Percentiles rank a stretch among this genome's conserved stretches.
Conservation (phyloP, 2,888 invertebrate species). For the Gryllus longicercus region DNA sequence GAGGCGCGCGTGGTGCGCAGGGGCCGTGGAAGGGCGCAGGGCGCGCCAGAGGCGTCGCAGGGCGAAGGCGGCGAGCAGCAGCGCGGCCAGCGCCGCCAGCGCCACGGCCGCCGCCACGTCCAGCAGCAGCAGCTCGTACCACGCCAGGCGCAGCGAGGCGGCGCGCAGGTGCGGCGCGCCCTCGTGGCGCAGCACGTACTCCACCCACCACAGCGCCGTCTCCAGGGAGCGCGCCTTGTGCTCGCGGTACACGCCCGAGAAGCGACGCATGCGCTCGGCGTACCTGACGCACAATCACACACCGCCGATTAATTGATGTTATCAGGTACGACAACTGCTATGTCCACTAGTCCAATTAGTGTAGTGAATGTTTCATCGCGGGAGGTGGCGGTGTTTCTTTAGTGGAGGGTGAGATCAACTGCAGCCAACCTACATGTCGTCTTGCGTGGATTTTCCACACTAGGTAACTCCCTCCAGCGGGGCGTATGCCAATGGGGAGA, state of each 20-base stretch:
- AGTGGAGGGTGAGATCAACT: too few species aligned
- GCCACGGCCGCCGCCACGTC: constrained; percentile 33
- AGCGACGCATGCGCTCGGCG: constrained; percentile 29
- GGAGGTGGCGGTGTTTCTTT: too few species aligned
- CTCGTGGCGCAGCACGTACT: constrained; percentile 44
- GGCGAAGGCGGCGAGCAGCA: neutral
- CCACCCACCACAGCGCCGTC: constrained; percentile 44
- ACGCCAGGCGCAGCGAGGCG: constrained; percentile 35
- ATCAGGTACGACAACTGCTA: too few species aligned
- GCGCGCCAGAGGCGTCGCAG: neutral
- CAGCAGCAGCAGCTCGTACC: constrained; percentile 36
- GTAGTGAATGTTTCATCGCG: too few species aligned
- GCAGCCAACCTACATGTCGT: too few species aligned
- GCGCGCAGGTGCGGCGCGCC: constrained; percentile 40
- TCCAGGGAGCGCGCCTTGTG: constrained; percentile 42
- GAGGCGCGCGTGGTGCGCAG: too few species aligned
- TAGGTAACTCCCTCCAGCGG: too few species aligned
- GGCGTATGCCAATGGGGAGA: too few species aligned
- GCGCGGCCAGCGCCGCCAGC: neutral
- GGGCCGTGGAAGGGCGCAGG: too few species aligned
- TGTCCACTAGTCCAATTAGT: too few species aligned
- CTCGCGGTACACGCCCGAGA: constrained; percentile 34
- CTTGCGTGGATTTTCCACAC: too few species aligned
- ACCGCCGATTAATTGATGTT: too few species aligned
- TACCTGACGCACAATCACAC: constrained; percentile 25